Evolutionary conservation across 2,888 invertebrate genomes (phyloP), one percentile per base, ranked within the genome.

Genomic region (Cyrtodaria siliqua): DNA sequence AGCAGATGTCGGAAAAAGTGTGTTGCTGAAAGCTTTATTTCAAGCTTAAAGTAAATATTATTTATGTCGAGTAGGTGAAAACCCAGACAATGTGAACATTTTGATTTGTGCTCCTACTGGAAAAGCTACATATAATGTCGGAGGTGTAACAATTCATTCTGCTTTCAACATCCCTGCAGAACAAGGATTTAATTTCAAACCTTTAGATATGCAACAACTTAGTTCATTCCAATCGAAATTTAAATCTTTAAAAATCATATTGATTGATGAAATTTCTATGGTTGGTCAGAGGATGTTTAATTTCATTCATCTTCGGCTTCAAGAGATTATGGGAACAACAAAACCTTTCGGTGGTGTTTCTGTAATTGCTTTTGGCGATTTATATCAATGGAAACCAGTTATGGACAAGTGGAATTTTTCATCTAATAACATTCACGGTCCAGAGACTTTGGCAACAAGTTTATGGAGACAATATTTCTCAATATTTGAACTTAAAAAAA

Each of bases 1-100:
- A 14, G 86, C 86, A 12, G 84, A 86, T 38, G 80, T 74, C 18
- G 86, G 86, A 12, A 87, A 87, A 66, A 71, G 72, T n/a, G 14
- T 29, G 14, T 33, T 86, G 0, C 84, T 78, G 0, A 69, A 69
- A 49, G 50, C 74, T n/a, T 24, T 86, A 16, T 73, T 79, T 64
- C 84, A 87, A 27, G 24, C 68, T 42, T n/a, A 78, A 14, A 33
- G 53, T 18, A 42, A 67, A 20, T 44, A 26, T 44, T 38, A 38
- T 18, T 44, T 57, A 66, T 40, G 53, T 42, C 4, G 27, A 71
- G n/a, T n/a, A n/a, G n/a, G n/a, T n/a, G n/a, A n/a, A 24, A 52
- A 82, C 69, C 66, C 74, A 9, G 67, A 71, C 38, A 23, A 60
- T 33, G 66, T 12, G 23, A 57, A 42, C n/a, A 23, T 83, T n/a